A percentile compares a stretch with the other conserved stretches of the same genome.
phyloP scores from a whole-genome alignment of 1,140 invertebrate species.

The Nasonia giraulti region DNA sequence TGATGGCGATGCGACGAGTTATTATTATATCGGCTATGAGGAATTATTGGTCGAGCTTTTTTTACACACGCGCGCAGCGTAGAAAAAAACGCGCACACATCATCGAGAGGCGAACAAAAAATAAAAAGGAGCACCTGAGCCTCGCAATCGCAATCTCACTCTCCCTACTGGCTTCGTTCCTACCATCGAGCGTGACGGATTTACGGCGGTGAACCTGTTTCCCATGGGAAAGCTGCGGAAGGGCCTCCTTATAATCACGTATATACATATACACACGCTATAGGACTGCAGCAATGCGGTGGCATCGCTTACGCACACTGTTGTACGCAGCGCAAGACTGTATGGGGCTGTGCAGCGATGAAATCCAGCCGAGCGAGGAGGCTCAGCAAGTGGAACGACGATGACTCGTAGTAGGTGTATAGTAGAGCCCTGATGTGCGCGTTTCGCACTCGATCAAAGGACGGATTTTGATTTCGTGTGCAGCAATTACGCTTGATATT shows the following conservation, averaged over 20 bases:
- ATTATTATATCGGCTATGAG: no score
- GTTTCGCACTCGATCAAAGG: not conserved
- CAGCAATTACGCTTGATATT: not conserved
- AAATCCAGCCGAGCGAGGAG: slow-evolving; percentile 62
- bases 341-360: slow-evolving; percentile 41
- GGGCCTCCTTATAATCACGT: slow-evolving; percentile 26
- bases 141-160: slow-evolving; percentile 23
- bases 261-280: not conserved
- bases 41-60: not conserved
- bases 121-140: slow-evolving; percentile 12
- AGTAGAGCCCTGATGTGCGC: not conserved
- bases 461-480: not conserved
- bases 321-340: not conserved
- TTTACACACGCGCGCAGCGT: no score
- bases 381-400: slow-evolving; percentile 61
- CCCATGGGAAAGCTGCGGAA: slow-evolving; percentile 32
- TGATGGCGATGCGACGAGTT: no score
- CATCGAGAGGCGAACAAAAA: not conserved
- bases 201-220: slow-evolving; percentile 45
- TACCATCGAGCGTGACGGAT: slow-evolving; percentile 44
- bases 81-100: not conserved
- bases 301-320: slow-evolving; percentile 5
- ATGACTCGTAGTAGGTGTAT: not conserved
- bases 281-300: not conserved
- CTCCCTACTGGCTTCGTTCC: not conserved